phyloP scores from a whole-genome alignment of 2,888 invertebrate species.

The Incurvaria masculella region DNA sequence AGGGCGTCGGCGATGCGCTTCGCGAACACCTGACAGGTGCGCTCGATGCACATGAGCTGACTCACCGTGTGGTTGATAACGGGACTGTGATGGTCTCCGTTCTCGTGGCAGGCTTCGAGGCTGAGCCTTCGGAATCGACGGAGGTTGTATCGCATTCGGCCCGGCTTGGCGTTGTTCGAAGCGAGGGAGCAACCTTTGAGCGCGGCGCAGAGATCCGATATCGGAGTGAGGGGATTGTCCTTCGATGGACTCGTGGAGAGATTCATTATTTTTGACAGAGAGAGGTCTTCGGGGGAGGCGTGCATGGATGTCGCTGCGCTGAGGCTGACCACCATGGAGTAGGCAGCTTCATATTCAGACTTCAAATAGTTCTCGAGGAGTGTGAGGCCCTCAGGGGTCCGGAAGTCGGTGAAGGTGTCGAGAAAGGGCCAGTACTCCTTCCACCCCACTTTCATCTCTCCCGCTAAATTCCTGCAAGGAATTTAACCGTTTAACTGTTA shows the following conservation, averaged over 20 bases:
- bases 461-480: slow-evolving; percentile 60
- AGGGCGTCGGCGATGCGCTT: slow-evolving; percentile 65
- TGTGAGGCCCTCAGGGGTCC: slow-evolving; percentile 67
- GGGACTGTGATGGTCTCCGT: slow-evolving; percentile 29
- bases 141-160: neutral
- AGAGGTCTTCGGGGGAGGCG: slow-evolving; percentile 29
- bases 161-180: slow-evolving; percentile 23
- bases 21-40: slow-evolving; percentile 61
- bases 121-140: neutral
- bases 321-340: slow-evolving; percentile 36
- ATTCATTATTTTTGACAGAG: slow-evolving; percentile 34
- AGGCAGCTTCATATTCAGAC: slow-evolving; percentile 46
- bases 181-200: slow-evolving; percentile 54
- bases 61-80: slow-evolving; percentile 37
- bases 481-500: slow-evolving; percentile 1
- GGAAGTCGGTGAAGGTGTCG: slow-evolving; percentile 74
- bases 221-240: slow-evolving; percentile 44
- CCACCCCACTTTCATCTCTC: slow-evolving; percentile 74
- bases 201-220: slow-evolving; percentile 58
- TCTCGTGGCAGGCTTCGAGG: slow-evolving; percentile 11
- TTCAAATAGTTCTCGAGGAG: slow-evolving; percentile 73
- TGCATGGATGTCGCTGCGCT: slow-evolving; percentile 29
- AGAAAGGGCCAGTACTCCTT: slow-evolving; percentile 93
- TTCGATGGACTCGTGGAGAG: slow-evolving; percentile 23
- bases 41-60: slow-evolving; percentile 40